Evolutionary conservation across 1,140 invertebrate species (phyloP), one percentile per base, ranked within the genome.

Genomic region (Tetramorium simillimum): DNA sequence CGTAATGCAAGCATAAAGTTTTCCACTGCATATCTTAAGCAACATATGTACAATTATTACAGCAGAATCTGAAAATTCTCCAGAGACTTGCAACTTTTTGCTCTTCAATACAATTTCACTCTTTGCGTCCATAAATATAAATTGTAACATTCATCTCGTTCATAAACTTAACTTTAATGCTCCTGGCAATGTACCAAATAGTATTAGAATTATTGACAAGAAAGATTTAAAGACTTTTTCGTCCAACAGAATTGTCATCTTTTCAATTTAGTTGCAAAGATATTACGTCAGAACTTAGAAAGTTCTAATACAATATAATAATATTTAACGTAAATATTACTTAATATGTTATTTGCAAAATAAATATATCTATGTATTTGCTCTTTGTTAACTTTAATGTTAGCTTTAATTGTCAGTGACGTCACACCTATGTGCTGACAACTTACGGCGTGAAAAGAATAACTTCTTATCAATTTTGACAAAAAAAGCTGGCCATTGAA

Each of bases 161-260:
- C 24, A 33, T 82, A 72, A 82, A 82, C 16, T 16, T 72, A 82
- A 70, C n/a, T 58, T 81, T 56, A 56, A 43, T 12, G 21, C 1
- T 58, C 24, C 18, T 69, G n/a, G 62, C 46, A 12, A 62, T 33
- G 10, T 9, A 80, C 28, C 14, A 33, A 33, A 46, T 67, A 24
- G 14, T 3, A 16, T 53, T 53, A n/a, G n/a, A 80, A n/a, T 80
- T 67, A 53, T 58, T 14, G 2, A 18, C 12, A 46, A 58, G 21
- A 49, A 28, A 72, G 24, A 3, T 58, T 81, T 43, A n/a, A 0
- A 10, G 40, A 43, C 60, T 43, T 58, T 21, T 3, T 33, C 33
- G 33, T 12, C 9, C 18, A 18, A 77, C n/a, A 14, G 28, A 78
- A 62, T 62, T 40, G 14, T 53, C 10, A 58, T 43, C 28, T 60